Evolutionary conservation across 1,140 invertebrate genomes (phyloP).

Genomic region (Coelopa frigida): DNA sequence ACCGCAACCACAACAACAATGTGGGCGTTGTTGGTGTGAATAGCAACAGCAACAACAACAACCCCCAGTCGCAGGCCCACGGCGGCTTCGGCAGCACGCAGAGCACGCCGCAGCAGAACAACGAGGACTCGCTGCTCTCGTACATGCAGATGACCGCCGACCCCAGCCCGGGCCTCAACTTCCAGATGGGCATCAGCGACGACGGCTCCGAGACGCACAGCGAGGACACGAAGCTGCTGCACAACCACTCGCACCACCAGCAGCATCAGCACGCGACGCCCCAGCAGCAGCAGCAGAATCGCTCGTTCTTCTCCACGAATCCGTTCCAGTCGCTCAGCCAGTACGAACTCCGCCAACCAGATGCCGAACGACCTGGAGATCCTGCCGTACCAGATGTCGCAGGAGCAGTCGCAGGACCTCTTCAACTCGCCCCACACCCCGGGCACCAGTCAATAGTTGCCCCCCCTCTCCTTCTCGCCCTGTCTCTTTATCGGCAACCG

Average conservation of each 20-base stretch:
- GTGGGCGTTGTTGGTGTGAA: constrained; percentile 7
- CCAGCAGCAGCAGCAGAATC: constrained; percentile 21
- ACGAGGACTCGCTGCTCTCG: constrained; percentile 35
- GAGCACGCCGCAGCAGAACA: constrained; percentile 25
- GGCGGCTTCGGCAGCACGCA: constrained; percentile 12
- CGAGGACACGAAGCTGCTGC: constrained; percentile 31
- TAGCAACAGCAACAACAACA: constrained; percentile 22
- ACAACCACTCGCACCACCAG: constrained; percentile 16
- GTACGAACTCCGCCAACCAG: constrained; percentile 21
- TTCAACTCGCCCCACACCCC: constrained; percentile 31
- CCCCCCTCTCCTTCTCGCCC: too few species aligned
- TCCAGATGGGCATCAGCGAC: constrained; percentile 38
- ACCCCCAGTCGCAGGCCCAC: too few species aligned
- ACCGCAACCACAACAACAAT: constrained; percentile 13
- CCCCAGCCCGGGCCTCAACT: constrained; percentile 31
- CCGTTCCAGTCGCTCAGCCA: constrained; percentile 21
- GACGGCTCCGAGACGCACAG: constrained; percentile 30
- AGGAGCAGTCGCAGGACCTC: constrained; percentile 37
- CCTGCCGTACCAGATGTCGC: constrained; percentile 38
- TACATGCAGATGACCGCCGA: constrained; percentile 42
- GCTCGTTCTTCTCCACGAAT: constrained; percentile 22
- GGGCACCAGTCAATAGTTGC: constrained; percentile 28
- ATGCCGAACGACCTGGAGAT: constrained; percentile 39
- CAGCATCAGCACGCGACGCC: constrained; percentile 18
- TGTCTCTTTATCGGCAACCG: too few species aligned